A percentile compares a stretch with the other conserved stretches of the same genome.
These are phyloP conservation scores for Potamarius usumacintae DNA, from an alignment of 2,113 vertebrate genomes.

Conservation along the genomic window DNA sequence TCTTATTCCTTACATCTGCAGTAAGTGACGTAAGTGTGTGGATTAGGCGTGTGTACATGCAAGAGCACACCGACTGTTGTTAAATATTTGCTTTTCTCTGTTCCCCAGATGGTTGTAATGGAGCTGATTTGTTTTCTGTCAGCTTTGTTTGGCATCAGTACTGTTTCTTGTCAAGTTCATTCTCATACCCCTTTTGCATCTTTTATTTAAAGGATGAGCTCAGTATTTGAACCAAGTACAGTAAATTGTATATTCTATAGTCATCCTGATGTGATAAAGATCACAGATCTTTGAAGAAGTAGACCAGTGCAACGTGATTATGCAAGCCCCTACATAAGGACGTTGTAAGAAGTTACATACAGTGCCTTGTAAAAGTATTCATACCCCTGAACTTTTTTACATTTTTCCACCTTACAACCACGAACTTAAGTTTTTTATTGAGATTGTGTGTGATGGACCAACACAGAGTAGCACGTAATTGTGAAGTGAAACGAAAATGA, in stretches of 20 bases:
- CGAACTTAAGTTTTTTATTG: too few species aligned
- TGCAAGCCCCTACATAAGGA: neutral
- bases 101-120: neutral
- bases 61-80: neutral
- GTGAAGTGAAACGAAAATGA: too few species aligned
- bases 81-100: neutral
- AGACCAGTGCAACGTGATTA: neutral
- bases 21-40: neutral
- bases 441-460: too few species aligned
- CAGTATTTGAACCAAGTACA: neutral
- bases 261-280: neutral
- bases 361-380: too few species aligned
- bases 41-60: neutral
- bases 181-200: neutral
- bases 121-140: neutral
- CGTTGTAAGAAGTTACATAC: too few species aligned
- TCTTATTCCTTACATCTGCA: neutral
- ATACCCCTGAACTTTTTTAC: too few species aligned
- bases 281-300: neutral
- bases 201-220: constrained; percentile 30
- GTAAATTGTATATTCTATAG: neutral
- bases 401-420: too few species aligned
- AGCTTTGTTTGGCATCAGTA: neutral
- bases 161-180: constrained; percentile 4
- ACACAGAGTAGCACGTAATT: too few species aligned